Percentiles rank a stretch among this genome's conserved stretches.
Conservation (phyloP, 2,113 vertebrate species). For the Perca fluviatilis region DNA sequence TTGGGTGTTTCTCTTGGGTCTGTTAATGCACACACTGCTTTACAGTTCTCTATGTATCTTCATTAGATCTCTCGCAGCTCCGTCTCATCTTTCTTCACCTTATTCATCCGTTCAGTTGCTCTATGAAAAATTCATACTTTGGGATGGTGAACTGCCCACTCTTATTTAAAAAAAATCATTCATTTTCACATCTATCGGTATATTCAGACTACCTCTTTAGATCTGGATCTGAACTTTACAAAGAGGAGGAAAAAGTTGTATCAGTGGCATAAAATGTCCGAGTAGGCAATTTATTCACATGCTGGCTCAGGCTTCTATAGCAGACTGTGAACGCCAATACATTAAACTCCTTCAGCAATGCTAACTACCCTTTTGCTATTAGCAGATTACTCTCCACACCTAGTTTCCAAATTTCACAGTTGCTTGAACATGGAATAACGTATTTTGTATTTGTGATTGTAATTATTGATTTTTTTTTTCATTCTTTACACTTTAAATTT, state of each 20-base stretch:
- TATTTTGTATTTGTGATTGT: not conserved
- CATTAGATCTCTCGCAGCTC: conserved; percentile 34
- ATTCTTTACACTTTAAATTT: not conserved
- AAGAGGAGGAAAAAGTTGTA: conserved; percentile 19
- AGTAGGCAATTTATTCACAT: conserved; percentile 16
- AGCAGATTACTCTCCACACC: not conserved
- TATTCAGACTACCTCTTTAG: conserved; percentile 31
- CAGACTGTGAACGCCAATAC: not conserved
- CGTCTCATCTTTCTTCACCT: conserved; percentile 26
- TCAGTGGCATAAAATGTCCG: conserved; percentile 21
- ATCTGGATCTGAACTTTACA: conserved; percentile 33
- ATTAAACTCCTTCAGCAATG: not conserved
- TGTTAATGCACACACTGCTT: not conserved
- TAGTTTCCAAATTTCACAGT: conserved; percentile 16
- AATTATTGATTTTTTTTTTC: conserved; percentile 1
- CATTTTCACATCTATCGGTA: conserved; percentile 33
- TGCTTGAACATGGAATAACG: conserved; percentile 20
- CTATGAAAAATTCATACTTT: conserved; percentile 56
- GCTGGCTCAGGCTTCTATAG: conserved; percentile 1
- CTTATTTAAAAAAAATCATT: conserved; percentile 47
- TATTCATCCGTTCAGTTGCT: conserved; percentile 29
- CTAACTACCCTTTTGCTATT: conserved; percentile 16
- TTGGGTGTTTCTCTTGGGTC: not conserved
- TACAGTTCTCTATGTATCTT: conserved; percentile 14
- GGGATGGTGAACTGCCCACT: conserved; percentile 21